These are phyloP conservation scores for Pterostichus madidus DNA, from an alignment of 2,888 invertebrate species.

Conservation along the genomic window DNA sequence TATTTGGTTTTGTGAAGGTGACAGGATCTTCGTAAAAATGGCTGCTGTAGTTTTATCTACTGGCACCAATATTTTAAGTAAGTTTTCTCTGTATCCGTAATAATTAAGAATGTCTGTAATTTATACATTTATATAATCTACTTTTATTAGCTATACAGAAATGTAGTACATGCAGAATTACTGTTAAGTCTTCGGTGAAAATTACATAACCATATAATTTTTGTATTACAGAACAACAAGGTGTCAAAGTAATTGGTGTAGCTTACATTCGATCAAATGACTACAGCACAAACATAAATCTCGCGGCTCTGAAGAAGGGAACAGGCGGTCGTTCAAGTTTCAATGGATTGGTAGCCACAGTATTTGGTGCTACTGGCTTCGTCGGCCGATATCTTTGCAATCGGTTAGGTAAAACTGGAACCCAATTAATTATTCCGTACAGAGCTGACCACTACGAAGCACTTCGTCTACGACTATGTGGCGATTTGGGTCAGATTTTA, in stretches of 20 bases:
- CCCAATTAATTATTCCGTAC: constrained; percentile 95
- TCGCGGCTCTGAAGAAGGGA: constrained; percentile 87
- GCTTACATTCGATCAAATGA: constrained; percentile 74
- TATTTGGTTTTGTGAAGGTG: background rate
- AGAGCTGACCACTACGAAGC: constrained; percentile 91
- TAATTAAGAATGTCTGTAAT: constrained; percentile 14
- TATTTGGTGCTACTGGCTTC: constrained; percentile 95
- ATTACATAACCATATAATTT: constrained; percentile 71
- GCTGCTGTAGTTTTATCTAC: constrained; percentile 73
- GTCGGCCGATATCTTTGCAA: constrained; percentile 93
- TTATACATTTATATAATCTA: background rate
- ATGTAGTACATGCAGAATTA: background rate
- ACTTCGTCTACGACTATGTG: constrained; percentile 88
- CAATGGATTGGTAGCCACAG: constrained; percentile 98
- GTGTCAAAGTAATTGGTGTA: constrained; percentile 72
- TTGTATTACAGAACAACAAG: constrained; percentile 72
- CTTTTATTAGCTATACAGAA: background rate
- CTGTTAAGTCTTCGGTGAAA: background rate
- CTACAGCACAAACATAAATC: constrained; percentile 82
- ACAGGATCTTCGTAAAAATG: constrained; percentile 36
- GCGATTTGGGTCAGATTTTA: constrained; percentile 97
- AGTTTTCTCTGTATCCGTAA: constrained; percentile 67
- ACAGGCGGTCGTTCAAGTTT: constrained; percentile 97
- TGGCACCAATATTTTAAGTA: constrained; percentile 73
- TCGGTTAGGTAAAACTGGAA: constrained; percentile 91